These are phyloP conservation scores for Acleris cristana DNA, from an alignment of 2,888 invertebrate genomes.

Conservation along the genomic window DNA sequence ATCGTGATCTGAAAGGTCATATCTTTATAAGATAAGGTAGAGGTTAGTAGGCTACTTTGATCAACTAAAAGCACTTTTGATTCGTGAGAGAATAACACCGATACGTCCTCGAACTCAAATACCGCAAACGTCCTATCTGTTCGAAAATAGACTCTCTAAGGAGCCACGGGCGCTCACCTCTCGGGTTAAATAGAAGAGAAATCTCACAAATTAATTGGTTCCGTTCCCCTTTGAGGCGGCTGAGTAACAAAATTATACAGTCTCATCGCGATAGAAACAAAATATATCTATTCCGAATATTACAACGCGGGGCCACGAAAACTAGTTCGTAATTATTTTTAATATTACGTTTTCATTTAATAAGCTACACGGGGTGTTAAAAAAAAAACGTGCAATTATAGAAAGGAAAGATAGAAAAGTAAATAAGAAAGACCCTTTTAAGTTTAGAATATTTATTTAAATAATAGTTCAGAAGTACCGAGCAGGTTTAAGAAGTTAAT, in stretches of 20 bases:
- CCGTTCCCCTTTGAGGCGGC: constrained; percentile 33
- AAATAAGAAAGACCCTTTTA: too few relatives aligned
- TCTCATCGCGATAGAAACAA: constrained; percentile 36
- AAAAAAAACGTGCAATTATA: too few relatives aligned
- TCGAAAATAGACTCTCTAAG: background rate
- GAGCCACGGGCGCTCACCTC: constrained; percentile 9
- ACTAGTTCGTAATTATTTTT: background rate
- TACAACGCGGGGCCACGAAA: constrained; percentile 16
- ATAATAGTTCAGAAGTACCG: too few relatives aligned
- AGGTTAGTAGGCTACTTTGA: too few relatives aligned
- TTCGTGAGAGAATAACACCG: background rate
- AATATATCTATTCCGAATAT: constrained; percentile 27
- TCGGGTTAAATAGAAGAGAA: constrained; percentile 26
- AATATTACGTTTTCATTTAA: background rate
- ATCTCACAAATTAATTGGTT: constrained; percentile 37
- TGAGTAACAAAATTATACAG: constrained; percentile 37
- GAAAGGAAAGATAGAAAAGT: too few relatives aligned
- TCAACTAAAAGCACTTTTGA: too few relatives aligned
- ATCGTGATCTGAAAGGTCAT: too few relatives aligned
- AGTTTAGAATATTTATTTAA: too few relatives aligned
- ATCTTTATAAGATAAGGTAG: too few relatives aligned
- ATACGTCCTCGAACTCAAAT: background rate
- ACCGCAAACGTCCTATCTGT: background rate
- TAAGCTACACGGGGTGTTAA: too few relatives aligned
- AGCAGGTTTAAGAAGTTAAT: too few relatives aligned